Evolutionary conservation across 2,888 invertebrate genomes (phyloP).

Genomic region (Sclerodermus sp.): DNA sequence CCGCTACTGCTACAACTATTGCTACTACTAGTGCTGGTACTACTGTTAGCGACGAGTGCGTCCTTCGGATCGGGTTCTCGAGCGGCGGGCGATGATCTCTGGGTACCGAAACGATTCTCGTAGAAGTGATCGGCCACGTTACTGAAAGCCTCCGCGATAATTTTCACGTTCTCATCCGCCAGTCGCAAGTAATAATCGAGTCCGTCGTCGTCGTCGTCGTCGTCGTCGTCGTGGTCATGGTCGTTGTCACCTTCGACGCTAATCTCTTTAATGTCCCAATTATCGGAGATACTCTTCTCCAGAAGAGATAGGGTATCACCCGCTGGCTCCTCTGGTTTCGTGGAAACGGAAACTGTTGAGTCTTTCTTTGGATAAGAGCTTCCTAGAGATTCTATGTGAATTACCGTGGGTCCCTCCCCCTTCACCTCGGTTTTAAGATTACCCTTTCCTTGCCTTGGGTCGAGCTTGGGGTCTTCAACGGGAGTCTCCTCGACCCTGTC

Average conservation of each 20-base stretch:
- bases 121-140: slow-evolving; percentile 25
- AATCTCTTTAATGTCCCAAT: too few relatives aligned
- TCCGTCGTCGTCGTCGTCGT: slow-evolving; percentile 5
- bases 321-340: slow-evolving; percentile 5
- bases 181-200: slow-evolving; percentile 32
- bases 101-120: slow-evolving; percentile 16
- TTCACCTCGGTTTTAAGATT: slow-evolving; percentile 14
- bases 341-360: neutral
- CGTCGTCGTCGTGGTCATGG: slow-evolving; percentile 9
- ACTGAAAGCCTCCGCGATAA: slow-evolving; percentile 32
- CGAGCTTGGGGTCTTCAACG: too few relatives aligned
- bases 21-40: too few relatives aligned
- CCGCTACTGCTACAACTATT: too few relatives aligned
- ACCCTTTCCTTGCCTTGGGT: too few relatives aligned
- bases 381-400: slow-evolving; percentile 14
- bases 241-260: slow-evolving; percentile 13
- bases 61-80: too few relatives aligned
- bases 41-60: too few relatives aligned
- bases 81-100: slow-evolving; percentile 11
- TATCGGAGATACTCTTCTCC: slow-evolving; percentile 6
- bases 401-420: slow-evolving; percentile 9
- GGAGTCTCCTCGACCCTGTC: slow-evolving; percentile 30
- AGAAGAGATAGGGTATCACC: slow-evolving; percentile 6
- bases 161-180: slow-evolving; percentile 30
- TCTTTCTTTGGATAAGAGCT: slow-evolving; percentile 10